A percentile compares a stretch with the other conserved stretches of the same genome.
These are phyloP conservation scores for Hymenochirus boettgeri DNA, from an alignment of 2,113 vertebrate species.

Conservation along the genomic window DNA sequence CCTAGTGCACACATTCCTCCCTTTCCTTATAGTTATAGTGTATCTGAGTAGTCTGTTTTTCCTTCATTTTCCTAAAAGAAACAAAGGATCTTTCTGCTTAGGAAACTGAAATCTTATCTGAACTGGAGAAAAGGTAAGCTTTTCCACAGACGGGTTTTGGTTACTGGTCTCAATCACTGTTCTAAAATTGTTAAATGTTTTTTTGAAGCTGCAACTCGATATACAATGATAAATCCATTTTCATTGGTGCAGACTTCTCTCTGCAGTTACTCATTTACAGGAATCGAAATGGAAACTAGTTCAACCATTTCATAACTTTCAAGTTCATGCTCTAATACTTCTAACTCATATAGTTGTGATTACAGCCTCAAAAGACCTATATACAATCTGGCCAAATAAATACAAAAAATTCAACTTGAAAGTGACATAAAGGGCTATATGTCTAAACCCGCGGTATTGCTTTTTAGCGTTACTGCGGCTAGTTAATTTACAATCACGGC, in stretches of 20 bases:
- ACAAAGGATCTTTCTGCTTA: slow-evolving; percentile 19
- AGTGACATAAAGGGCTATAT: neutral
- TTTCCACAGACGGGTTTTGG: slow-evolving; percentile 20
- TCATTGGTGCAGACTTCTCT: slow-evolving; percentile 14
- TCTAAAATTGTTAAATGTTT: slow-evolving; percentile 21
- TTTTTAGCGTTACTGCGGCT: no score
- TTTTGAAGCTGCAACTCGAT: slow-evolving; percentile 15
- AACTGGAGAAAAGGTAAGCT: slow-evolving; percentile 5
- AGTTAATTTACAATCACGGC: no score
- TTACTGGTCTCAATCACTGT: neutral
- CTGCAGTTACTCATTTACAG: slow-evolving; percentile 14
- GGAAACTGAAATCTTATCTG: slow-evolving; percentile 27
- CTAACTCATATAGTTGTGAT: neutral
- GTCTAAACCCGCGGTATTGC: no score
- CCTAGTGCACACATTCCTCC: slow-evolving; percentile 12
- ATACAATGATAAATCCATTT: slow-evolving; percentile 21
- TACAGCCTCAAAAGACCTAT: neutral
- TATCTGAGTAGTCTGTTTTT: neutral
- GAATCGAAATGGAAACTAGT: neutral
- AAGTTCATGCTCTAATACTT: neutral
- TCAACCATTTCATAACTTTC: neutral
- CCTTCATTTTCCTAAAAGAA: slow-evolving; percentile 19
- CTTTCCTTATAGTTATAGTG: slow-evolving; percentile 22
- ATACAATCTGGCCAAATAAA: slow-evolving; percentile 12
- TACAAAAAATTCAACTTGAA: slow-evolving; percentile 4